Conservation (phyloP, 2,797 vertebrate species). For the Falco cherrug region DNA sequence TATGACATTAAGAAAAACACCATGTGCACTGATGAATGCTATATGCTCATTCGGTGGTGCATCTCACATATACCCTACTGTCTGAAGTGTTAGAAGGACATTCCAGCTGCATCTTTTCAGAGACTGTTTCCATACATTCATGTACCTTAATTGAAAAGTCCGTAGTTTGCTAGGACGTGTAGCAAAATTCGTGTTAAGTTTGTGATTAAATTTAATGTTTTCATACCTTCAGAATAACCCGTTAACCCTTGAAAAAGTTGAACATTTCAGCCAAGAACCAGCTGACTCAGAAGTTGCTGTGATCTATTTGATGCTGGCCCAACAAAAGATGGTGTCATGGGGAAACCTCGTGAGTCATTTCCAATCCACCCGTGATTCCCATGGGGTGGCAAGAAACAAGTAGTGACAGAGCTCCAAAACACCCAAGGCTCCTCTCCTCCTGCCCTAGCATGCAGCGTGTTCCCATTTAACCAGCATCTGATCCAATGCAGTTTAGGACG, state of each 20-base stretch:
- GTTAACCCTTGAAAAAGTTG: neutral
- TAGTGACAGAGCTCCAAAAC: neutral
- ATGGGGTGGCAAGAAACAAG: neutral
- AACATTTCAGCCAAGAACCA: fast-evolving
- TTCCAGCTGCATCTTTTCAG: neutral
- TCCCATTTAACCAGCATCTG: neutral
- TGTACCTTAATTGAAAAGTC: neutral
- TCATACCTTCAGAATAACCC: neutral
- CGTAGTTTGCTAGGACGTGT: neutral
- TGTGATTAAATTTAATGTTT: neutral
- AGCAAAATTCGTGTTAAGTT: neutral
- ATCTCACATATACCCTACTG: neutral
- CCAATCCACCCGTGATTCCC: neutral
- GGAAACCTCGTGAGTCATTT: neutral
- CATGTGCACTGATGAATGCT: neutral
- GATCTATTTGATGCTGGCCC: neutral
- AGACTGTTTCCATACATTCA: neutral
- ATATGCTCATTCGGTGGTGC: fast-evolving
- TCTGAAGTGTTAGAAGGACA: neutral
- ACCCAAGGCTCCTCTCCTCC: neutral
- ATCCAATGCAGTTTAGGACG: neutral
- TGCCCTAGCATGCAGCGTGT: neutral
- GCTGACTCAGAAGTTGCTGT: neutral
- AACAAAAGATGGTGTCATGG: neutral
- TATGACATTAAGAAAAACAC: neutral